A percentile compares a stretch with the other conserved stretches of the same genome.
Conservation (phyloP, 2,888 invertebrate species). For the Macrophya alboannulata region DNA sequence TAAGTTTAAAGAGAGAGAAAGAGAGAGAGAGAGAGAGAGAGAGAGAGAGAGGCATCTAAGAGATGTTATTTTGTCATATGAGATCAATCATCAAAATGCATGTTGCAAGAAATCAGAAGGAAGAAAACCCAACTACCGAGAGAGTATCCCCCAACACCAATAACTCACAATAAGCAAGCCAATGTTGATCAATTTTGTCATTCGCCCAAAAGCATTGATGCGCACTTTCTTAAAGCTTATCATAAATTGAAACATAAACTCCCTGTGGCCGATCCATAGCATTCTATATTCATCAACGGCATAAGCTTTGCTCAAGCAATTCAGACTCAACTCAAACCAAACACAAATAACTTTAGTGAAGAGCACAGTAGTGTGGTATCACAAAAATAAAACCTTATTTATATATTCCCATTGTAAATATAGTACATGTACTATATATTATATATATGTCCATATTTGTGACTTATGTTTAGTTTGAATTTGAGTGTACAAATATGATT, state of each 20-base stretch:
- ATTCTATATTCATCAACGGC: not conserved
- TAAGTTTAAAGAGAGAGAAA: too few relatives aligned
- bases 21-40: not conserved
- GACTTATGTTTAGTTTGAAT: slow-evolving; percentile 20
- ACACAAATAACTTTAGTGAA: not conserved
- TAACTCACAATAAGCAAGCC: slow-evolving; percentile 3
- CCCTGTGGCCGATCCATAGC: not conserved
- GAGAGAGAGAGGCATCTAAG: not conserved
- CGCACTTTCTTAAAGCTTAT: not conserved
- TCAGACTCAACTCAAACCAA: slow-evolving; percentile 23
- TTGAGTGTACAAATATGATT: slow-evolving; percentile 23
- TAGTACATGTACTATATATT: too few relatives aligned
- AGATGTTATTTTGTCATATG: not conserved
- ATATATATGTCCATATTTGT: too few relatives aligned
- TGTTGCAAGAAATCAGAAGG: not conserved
- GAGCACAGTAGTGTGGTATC: not conserved
- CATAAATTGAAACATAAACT: slow-evolving; percentile 12
- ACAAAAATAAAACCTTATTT: not conserved
- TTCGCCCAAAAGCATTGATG: not conserved
- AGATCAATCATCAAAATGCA: slow-evolving; percentile 13
- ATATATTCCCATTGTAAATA: not conserved
- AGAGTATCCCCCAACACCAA: not conserved
- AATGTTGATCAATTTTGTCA: not conserved
- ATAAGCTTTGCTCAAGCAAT: not conserved
- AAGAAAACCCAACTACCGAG: not conserved